Conservation (phyloP, 2,888 invertebrate genomes). For the Cephus rjabovi region DNA sequence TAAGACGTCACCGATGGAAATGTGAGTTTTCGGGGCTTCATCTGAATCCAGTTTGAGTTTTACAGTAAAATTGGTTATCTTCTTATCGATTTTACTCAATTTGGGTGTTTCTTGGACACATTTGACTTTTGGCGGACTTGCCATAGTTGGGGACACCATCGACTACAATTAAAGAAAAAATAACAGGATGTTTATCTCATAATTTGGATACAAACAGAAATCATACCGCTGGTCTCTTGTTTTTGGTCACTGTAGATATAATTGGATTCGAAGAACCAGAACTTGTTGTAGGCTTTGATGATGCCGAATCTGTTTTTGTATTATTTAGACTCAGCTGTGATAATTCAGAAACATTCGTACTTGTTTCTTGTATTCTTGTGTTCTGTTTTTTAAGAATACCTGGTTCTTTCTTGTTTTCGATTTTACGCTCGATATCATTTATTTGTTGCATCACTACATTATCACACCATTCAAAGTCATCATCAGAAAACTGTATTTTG, state of each 20-base stretch:
- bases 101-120: constrained; percentile 33
- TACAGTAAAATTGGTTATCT: constrained; percentile 41
- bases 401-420: neutral
- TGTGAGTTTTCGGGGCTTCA: constrained; percentile 33
- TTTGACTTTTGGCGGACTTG: constrained; percentile 30
- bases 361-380: neutral
- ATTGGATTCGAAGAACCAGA: neutral
- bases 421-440: neutral
- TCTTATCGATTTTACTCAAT: constrained; percentile 21
- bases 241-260: constrained; percentile 12
- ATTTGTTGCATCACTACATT: constrained; percentile 1
- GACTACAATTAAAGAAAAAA: neutral
- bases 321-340: neutral
- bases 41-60: constrained; percentile 18
- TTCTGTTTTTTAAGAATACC: neutral
- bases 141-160: constrained; percentile 6
- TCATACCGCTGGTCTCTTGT: constrained; percentile 26
- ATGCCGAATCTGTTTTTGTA: neutral
- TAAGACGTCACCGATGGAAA: constrained; percentile 45
- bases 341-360: neutral
- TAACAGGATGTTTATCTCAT: neutral
- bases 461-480: constrained; percentile 29
- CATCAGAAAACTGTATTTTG: constrained; percentile 17
- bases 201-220: neutral
- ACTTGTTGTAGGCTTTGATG: neutral